phyloP scores from a whole-genome alignment of 2,797 vertebrate species.

The Xerus rutilus region DNA sequence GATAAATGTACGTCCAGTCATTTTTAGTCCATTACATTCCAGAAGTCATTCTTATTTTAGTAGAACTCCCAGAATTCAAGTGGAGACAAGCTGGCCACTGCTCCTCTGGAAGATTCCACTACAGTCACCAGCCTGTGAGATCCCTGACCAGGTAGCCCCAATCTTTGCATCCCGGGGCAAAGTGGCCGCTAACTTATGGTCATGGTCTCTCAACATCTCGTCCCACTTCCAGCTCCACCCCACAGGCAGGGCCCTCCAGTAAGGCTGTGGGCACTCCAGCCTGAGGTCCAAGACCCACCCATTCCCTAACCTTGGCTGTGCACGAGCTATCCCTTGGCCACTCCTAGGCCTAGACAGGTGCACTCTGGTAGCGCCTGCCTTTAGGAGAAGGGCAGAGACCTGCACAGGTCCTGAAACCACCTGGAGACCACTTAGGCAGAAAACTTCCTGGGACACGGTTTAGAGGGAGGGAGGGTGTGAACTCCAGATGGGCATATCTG shows the following conservation, averaged over 20 bases:
- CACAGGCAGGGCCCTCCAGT: not conserved
- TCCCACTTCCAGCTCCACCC: not conserved
- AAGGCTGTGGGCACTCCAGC: not conserved
- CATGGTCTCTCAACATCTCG: not conserved
- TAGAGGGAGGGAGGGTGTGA: not conserved
- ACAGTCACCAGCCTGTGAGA: not conserved
- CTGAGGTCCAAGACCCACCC: not conserved
- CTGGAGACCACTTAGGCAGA: not conserved
- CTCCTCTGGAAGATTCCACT: not conserved
- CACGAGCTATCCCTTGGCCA: not conserved
- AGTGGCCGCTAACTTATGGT: not conserved
- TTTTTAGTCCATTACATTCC: not conserved
- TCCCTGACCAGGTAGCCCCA: not conserved
- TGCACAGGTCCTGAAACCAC: not conserved
- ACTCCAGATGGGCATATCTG: not conserved
- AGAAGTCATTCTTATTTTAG: not conserved
- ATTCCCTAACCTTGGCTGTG: not conserved
- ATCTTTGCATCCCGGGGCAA: not conserved
- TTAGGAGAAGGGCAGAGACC: not conserved
- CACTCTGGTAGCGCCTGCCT: not conserved
- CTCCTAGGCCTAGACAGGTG: not conserved
- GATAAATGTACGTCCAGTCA: not conserved
- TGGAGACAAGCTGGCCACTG: not conserved
- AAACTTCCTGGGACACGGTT: not conserved
- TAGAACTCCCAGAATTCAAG: conserved; percentile 26